Evolutionary conservation across 2,113 vertebrate genomes (phyloP).

Genomic region (Nesospiza acunhae): DNA sequence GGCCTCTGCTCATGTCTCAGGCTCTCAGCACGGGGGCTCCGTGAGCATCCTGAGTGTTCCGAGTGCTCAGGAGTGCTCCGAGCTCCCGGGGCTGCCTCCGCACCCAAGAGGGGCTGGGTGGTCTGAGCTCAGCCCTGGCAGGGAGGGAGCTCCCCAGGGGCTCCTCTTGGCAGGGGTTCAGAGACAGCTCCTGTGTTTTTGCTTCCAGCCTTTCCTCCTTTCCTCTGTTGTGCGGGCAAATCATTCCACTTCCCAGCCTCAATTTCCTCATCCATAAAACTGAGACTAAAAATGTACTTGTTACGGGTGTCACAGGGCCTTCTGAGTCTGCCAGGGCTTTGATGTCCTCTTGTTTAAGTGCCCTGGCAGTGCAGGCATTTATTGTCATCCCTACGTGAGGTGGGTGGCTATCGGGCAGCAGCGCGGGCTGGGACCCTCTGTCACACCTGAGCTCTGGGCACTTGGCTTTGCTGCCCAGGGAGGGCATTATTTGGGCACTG

Average conservation of each 20-base stretch:
- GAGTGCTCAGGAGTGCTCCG: rapidly evolving
- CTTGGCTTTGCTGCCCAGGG: rapidly evolving
- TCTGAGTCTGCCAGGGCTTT: conserved; percentile 6
- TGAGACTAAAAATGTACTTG: conserved; percentile 40
- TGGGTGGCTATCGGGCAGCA: not conserved
- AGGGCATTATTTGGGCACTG: not conserved
- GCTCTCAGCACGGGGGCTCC: rapidly evolving
- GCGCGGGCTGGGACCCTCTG: not conserved
- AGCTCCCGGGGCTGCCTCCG: rapidly evolving
- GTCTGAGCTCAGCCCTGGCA: not conserved
- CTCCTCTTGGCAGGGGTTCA: rapidly evolving
- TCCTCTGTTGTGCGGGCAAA: not conserved
- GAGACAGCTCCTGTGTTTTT: not conserved
- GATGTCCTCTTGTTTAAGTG: not conserved
- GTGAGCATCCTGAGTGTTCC: rapidly evolving
- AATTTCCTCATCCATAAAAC: conserved; percentile 62
- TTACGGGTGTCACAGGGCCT: conserved; percentile 35
- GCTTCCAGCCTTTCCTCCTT: not conserved
- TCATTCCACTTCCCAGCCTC: not conserved
- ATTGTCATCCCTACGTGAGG: rapidly evolving
- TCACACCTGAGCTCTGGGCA: rapidly evolving
- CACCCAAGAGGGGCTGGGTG: rapidly evolving
- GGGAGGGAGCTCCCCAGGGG: not conserved
- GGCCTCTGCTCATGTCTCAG: not conserved
- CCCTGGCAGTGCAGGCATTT: not conserved